Conservation (phyloP, 1,140 invertebrate genomes). For the Cecropterus lyciades region DNA sequence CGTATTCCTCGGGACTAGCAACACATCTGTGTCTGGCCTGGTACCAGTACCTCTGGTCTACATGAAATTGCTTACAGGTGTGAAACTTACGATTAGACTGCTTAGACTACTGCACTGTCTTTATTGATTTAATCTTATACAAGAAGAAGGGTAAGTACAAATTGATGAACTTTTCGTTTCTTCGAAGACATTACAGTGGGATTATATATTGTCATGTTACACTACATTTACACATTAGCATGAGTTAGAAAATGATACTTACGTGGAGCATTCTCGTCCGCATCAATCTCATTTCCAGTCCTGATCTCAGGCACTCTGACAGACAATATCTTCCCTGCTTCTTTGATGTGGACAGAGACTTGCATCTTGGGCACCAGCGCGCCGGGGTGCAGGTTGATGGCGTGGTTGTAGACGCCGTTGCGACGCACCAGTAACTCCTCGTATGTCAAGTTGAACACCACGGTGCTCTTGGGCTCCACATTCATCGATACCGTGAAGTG, state of each 20-base stretch:
- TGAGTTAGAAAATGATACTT: conserved; percentile 38
- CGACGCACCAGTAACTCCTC: conserved; percentile 86
- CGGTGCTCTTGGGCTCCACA: conserved; percentile 85
- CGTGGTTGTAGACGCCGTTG: conserved; percentile 86
- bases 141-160: too few species aligned
- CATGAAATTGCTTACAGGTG: too few species aligned
- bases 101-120: too few species aligned
- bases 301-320: conserved; percentile 85
- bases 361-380: conserved; percentile 84
- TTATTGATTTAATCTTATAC: too few species aligned
- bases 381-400: conserved; percentile 86
- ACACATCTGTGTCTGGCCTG: too few species aligned
- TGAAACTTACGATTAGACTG: too few species aligned
- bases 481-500: conserved; percentile 86
- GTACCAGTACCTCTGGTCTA: too few species aligned
- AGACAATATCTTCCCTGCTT: conserved; percentile 83
- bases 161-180: too few species aligned
- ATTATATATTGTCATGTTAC: too few species aligned
- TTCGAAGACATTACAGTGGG: too few species aligned
- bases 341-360: conserved; percentile 85
- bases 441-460: conserved; percentile 87
- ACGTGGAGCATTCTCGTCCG: conserved; percentile 78
- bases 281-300: conserved; percentile 85
- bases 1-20: too few species aligned
- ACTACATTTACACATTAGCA: too few species aligned